Percentiles rank a stretch among this genome's conserved stretches.
Evolutionary conservation across 2,888 invertebrate genomes (phyloP).

Genomic region (Thereva nobilitata): DNA sequence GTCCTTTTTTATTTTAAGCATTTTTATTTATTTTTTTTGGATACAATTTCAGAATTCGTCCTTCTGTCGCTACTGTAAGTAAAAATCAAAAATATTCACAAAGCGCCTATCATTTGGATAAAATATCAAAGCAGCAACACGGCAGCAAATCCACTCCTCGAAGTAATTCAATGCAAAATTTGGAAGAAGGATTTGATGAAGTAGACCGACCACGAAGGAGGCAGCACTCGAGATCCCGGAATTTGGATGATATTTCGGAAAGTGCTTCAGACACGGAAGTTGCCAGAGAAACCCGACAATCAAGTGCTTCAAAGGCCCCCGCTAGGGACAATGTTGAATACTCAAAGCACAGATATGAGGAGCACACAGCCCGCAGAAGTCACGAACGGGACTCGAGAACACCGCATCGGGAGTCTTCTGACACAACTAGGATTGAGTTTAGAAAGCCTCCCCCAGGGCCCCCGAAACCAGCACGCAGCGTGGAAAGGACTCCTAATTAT

Average conservation of each 20-base stretch:
- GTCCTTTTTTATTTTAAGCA: neutral
- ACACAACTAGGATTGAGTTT: slow-evolving; percentile 40
- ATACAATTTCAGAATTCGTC: slow-evolving; percentile 32
- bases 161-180: slow-evolving; percentile 56
- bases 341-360: slow-evolving; percentile 30
- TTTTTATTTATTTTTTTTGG: slow-evolving; percentile 44
- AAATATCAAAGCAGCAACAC: slow-evolving; percentile 45
- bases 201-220: slow-evolving; percentile 51
- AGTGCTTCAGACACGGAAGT: slow-evolving; percentile 57
- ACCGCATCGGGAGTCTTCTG: slow-evolving; percentile 35
- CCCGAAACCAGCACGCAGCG: slow-evolving; percentile 57
- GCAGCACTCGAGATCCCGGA: slow-evolving; percentile 59
- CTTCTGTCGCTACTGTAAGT: slow-evolving; percentile 45
- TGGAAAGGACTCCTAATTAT: slow-evolving; percentile 48
- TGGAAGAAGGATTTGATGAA: slow-evolving; percentile 53
- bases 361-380: slow-evolving; percentile 33
- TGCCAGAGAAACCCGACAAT: slow-evolving; percentile 46
- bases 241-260: slow-evolving; percentile 58
- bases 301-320: slow-evolving; percentile 33
- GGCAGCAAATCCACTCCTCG: slow-evolving; percentile 47
- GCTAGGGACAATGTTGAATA: slow-evolving; percentile 25
- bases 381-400: slow-evolving; percentile 41
- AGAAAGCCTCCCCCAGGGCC: slow-evolving; percentile 49
- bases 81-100: slow-evolving; percentile 55
- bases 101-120: slow-evolving; percentile 56